phyloP scores from a whole-genome alignment of 2,797 vertebrate species.

The Leucoraja ocellata region DNA sequence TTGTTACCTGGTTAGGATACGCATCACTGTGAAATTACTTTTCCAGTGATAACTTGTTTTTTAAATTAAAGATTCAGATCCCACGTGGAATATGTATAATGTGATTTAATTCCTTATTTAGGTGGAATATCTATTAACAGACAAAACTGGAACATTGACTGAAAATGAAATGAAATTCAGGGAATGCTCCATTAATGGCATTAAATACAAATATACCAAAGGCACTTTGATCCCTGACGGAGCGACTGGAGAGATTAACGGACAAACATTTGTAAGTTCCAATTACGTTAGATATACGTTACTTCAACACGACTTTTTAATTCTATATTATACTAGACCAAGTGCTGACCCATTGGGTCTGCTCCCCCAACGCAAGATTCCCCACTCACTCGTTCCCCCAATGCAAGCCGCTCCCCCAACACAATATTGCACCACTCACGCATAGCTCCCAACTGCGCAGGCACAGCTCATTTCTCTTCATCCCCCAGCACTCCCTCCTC shows the following conservation, averaged over 20 bases:
- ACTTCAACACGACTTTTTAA: not conserved
- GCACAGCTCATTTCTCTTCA: no score
- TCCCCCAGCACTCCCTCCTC: no score
- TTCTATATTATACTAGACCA: no score
- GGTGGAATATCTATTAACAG: conserved; percentile 97
- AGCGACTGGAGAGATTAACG: conserved; percentile 70
- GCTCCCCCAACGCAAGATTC: no score
- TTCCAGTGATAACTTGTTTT: not conserved
- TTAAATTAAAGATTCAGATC: not conserved
- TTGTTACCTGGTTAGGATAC: not conserved
- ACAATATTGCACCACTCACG: no score
- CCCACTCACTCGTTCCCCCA: no score
- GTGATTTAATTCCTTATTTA: conserved; percentile 50
- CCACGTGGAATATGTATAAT: not conserved
- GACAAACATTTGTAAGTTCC: conserved; percentile 56
- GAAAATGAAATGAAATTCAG: conserved; percentile 98
- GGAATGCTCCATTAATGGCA: conserved; percentile 87
- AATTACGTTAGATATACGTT: no score
- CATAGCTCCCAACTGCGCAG: no score
- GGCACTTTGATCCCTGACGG: conserved; percentile 84
- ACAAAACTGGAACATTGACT: conserved; percentile 92
- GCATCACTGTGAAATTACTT: not conserved
- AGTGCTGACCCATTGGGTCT: no score
- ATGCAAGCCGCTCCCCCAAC: no score
- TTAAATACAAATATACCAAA: conserved; percentile 89